Base-by-base conservation (phyloP, 1,140 invertebrate species). In the Halyomorpha halys region DNA sequence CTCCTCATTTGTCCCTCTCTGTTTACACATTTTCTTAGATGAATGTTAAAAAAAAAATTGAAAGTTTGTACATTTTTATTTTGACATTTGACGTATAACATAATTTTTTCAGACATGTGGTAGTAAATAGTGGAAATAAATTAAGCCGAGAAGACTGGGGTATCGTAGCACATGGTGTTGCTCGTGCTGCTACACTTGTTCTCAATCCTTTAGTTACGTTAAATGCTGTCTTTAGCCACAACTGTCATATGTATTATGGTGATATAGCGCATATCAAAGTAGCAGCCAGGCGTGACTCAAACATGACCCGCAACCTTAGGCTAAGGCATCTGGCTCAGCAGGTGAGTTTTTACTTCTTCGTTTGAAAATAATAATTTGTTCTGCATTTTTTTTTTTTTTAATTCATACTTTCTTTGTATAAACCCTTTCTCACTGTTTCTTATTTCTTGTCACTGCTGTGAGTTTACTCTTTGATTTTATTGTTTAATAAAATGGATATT, bases 251-350 rank as follows among this genome's bases (percentile, higher is more conserved):
- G 69, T 95, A 95, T 74, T 94, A 94, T 75, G 92, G 92, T 2
- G 92, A 95, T 73, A 77, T 89, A 64, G 91, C 91, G 3, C 90
- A 91, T 66, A 91, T 97, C 0, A 94, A 94, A 80, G 91, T 95
- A 2, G 92, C 91, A 3, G 91, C 91, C 0, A 79, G 91, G 30
- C 83, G 86, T 66, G 91, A 95, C 72, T 89, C 86, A 69, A 87
- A 86, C 0, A 76, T 86, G 11, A 83, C 86, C 69, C 90, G 94
- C 71, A 86, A 86, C 70, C 83, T 90, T 34, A 76, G 91, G 68
- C 77, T 95, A 13, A 83, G 87, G 68, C 89, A 92, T 45, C 80
- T 96, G 66, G 88, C 91, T 0, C 86, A 90, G 68, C 92, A 95
- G 83, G 84, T 85, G 68, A 39, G 34, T 39, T 6, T 39, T 39